A percentile compares a stretch with the other conserved stretches of the same genome.
These are phyloP conservation scores for Ambastaia sidthimunki DNA, from an alignment of 2,797 vertebrate species.

Conservation along the genomic window DNA sequence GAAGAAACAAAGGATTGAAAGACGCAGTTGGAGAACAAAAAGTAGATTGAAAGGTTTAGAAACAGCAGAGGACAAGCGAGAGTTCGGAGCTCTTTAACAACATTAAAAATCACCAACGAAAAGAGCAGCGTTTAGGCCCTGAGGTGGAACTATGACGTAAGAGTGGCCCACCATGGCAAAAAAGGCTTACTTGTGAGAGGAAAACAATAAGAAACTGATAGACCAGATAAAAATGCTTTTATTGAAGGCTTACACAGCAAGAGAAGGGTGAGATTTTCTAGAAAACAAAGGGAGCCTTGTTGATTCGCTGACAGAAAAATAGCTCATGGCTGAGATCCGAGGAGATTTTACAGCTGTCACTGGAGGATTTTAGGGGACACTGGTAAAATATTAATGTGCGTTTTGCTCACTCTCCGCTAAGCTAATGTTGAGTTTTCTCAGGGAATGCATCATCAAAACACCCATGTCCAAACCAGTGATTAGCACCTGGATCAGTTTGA, in stretches of 20 bases:
- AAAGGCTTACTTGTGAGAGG: not conserved
- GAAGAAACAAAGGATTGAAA: not conserved
- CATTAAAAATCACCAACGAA: not conserved
- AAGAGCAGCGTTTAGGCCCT: not conserved
- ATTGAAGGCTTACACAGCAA: constrained; percentile 14
- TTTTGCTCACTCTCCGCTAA: not conserved
- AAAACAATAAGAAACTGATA: constrained; percentile 6
- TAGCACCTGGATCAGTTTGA: not conserved
- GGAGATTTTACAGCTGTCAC: constrained; percentile 23
- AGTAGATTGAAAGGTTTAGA: constrained; percentile 4
- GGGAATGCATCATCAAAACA: not conserved
- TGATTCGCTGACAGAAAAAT: constrained; percentile 41
- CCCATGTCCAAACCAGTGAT: constrained; percentile 3
- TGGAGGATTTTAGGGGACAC: constrained; percentile 6
- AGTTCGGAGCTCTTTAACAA: constrained; percentile 2
- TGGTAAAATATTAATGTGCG: constrained; percentile 39
- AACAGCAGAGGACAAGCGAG: not conserved
- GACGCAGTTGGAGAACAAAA: not conserved
- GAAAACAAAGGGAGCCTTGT: not conserved
- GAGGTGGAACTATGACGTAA: not conserved
- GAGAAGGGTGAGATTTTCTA: not conserved
- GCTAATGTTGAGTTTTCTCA: constrained; percentile 4
- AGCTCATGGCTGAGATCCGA: constrained; percentile 30
- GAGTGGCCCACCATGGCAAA: not conserved
- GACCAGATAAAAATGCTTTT: constrained; percentile 8